Evolutionary conservation across 2,888 invertebrate species (phyloP).

Genomic region (Oscheius onirici): DNA sequence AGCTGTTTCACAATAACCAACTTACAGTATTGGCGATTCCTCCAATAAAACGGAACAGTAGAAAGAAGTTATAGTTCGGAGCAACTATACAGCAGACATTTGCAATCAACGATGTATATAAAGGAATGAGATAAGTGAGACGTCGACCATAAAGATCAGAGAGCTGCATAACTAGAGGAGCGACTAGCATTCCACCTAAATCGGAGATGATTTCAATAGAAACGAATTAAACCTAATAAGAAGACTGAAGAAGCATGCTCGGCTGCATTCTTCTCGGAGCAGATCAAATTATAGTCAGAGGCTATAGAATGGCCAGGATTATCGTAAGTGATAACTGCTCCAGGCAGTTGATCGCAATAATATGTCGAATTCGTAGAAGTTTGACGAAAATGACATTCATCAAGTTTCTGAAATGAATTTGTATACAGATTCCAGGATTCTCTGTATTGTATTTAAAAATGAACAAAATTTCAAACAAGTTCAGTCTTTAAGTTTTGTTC

Average conservation of each 20-base stretch:
- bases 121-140: constrained; percentile 59
- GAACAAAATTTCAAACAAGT: no score
- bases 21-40: constrained; percentile 38
- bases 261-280: constrained; percentile 49
- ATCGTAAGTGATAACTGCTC: not conserved
- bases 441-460: no score
- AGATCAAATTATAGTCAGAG: constrained; percentile 63
- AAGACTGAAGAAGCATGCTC: constrained; percentile 64
- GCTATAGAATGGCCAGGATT: constrained; percentile 30
- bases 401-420: not conserved
- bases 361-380: not conserved
- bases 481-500: no score
- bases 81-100: constrained; percentile 61
- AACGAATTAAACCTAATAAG: constrained; percentile 59
- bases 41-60: constrained; percentile 63
- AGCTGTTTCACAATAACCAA: no score
- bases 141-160: constrained; percentile 65
- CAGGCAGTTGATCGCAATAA: not conserved
- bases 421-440: no score
- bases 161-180: constrained; percentile 60
- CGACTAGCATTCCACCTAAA: constrained; percentile 55
- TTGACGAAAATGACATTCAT: constrained; percentile 8
- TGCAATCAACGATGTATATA: constrained; percentile 55
- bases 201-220: not conserved
- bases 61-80: constrained; percentile 55